Conservation (phyloP, 2,797 vertebrate genomes). For the Microctenopoma lineatum region DNA sequence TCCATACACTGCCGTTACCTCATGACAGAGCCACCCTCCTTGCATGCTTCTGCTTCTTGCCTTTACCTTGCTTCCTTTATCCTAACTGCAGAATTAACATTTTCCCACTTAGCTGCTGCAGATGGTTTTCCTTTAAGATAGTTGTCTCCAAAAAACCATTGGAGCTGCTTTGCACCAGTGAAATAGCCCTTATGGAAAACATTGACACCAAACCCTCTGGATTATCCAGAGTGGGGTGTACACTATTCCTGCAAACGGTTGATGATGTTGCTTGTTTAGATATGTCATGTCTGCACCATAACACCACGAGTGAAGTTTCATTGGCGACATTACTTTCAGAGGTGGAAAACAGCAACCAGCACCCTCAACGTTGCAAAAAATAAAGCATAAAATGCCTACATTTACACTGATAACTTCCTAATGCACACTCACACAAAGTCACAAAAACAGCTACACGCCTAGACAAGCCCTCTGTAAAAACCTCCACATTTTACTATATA, state of each 20-base stretch:
- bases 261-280: conserved; percentile 10
- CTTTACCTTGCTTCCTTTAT: background rate
- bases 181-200: background rate
- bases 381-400: conserved; percentile 38
- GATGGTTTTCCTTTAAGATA: background rate
- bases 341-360: conserved; percentile 28
- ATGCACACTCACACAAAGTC: conserved; percentile 22
- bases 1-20: background rate
- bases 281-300: conserved; percentile 17
- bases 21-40: conserved; percentile 10
- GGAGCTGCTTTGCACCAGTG: conserved; percentile 13
- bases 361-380: conserved; percentile 37
- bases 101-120: background rate
- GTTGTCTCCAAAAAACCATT: conserved; percentile 5
- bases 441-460: conserved; percentile 40
- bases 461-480: conserved; percentile 43
- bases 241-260: background rate
- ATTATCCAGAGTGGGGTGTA: background rate
- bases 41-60: conserved; percentile 17
- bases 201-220: background rate
- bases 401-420: conserved; percentile 46
- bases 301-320: conserved; percentile 33
- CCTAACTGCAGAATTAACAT: conserved; percentile 1
- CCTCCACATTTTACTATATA: conserved; percentile 11
- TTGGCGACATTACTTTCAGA: conserved; percentile 29